Base-by-base conservation (phyloP, 2,888 invertebrate species). In the Rhagophthalmus giganteus region DNA sequence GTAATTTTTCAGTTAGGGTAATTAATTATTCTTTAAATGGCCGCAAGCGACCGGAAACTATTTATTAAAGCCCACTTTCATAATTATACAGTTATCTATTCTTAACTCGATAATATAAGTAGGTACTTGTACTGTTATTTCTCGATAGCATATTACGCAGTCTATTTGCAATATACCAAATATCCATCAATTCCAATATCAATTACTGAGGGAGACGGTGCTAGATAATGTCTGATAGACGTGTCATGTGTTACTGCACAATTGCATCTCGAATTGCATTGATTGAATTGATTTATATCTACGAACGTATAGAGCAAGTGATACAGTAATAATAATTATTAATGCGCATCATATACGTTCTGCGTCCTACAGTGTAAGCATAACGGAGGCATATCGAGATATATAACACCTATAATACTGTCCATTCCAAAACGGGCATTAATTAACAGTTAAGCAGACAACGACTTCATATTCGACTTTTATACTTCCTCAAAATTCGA, bases 111-210 rank as follows among this genome's bases (percentile, higher is more conserved):
- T n/a, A n/a, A n/a, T n/a, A n/a, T n/a, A n/a, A n/a, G n/a, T n/a
- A n/a, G n/a, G n/a, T n/a, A n/a, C n/a, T n/a, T n/a, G n/a, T n/a
- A n/a, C n/a, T 20, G 20, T 10, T 15, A 33, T 8, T 14, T 26
- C 10, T 1, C 10, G 28, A 9, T 25, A 8, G 2, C 27, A 11
- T 13, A 30, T 32, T 25, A 25, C 20, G 6, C 9, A 37, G 27
- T 42, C 27, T 16, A 38, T 38, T 13, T 39, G 38, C 31, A 45
- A 51, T 26, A n/a, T n/a, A n/a, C 35, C 42, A 20, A 52, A 41
- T 41, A 58, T 62, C 63, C 63, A 65, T 71, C 72, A 71, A 70
- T 71, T 69, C 65, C 69, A 68, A 65, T 70, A 73, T 73, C 71
- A 71, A 71, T 73, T 68, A 49, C 39, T 61, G 62, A 61, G 68